Conservation (phyloP, 2,797 vertebrate genomes). For the Pelobates cultripes region DNA sequence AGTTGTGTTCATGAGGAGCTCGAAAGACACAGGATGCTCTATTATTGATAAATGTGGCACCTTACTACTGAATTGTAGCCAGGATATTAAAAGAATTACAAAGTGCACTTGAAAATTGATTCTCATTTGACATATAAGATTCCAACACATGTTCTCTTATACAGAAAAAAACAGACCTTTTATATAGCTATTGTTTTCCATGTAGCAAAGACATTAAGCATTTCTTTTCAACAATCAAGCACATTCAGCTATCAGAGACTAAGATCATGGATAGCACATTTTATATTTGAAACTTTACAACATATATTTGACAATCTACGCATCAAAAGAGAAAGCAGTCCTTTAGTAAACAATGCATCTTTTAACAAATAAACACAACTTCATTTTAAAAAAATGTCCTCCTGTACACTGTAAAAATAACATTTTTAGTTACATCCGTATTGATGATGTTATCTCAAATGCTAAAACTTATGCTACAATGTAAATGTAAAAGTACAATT, state of each 20-base stretch:
- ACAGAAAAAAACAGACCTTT: neutral
- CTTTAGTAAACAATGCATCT: conserved; percentile 2
- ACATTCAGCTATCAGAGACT: neutral
- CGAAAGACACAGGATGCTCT: too few species aligned
- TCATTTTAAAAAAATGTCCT: conserved; percentile 8
- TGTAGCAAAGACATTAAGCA: neutral
- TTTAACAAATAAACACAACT: conserved; percentile 4
- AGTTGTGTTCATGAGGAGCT: too few species aligned
- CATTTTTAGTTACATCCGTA: neutral
- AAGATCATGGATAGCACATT: neutral
- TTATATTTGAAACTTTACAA: neutral
- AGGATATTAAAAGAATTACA: too few species aligned
- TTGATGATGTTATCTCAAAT: neutral
- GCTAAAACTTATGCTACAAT: neutral
- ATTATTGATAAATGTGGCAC: too few species aligned
- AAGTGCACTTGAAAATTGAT: too few species aligned
- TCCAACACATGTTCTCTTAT: neutral
- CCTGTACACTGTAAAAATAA: conserved; percentile 1
- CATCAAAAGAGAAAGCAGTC: conserved; percentile 6
- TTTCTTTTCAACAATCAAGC: neutral
- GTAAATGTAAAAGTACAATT: neutral
- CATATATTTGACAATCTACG: neutral
- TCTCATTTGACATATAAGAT: neutral
- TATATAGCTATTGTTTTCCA: neutral
- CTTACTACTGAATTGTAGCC: too few species aligned